Percentiles rank a stretch among this genome's conserved stretches.
Evolutionary conservation across 2,113 vertebrate species (phyloP).

Genomic region (Crotalus horridus): DNA sequence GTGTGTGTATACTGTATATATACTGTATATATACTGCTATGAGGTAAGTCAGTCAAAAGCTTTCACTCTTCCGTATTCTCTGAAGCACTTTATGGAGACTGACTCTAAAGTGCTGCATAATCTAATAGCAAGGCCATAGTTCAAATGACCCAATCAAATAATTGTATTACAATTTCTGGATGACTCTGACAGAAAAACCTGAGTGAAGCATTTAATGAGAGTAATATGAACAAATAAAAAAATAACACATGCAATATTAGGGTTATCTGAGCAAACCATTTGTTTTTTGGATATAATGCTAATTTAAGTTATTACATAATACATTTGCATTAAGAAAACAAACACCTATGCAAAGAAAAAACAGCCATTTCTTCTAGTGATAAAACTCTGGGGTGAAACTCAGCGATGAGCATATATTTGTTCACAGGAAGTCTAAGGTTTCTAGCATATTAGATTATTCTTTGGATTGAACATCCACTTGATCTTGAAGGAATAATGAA

Average conservation of each 20-base stretch:
- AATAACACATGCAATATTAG: neutral
- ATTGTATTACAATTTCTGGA: neutral
- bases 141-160: neutral
- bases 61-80: neutral
- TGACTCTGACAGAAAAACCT: neutral
- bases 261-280: neutral
- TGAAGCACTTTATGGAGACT: neutral
- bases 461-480: neutral
- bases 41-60: neutral
- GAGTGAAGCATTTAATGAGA: neutral
- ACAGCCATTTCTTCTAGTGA: neutral
- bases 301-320: neutral
- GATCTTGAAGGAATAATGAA: constrained; percentile 4
- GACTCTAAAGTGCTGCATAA: neutral
- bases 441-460: neutral
- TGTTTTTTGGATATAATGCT: neutral
- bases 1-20: neutral
- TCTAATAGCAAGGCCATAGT: neutral
- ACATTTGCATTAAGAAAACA: neutral
- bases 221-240: neutral
- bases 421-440: constrained; percentile 10
- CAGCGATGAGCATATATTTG: rapidly evolving
- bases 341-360: constrained; percentile 2
- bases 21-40: neutral
- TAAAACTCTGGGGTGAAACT: neutral